Percentiles rank a stretch among this genome's conserved stretches.
phyloP scores from a whole-genome alignment of 1,140 invertebrate genomes.

The Lordiphosa stackelbergi region DNA sequence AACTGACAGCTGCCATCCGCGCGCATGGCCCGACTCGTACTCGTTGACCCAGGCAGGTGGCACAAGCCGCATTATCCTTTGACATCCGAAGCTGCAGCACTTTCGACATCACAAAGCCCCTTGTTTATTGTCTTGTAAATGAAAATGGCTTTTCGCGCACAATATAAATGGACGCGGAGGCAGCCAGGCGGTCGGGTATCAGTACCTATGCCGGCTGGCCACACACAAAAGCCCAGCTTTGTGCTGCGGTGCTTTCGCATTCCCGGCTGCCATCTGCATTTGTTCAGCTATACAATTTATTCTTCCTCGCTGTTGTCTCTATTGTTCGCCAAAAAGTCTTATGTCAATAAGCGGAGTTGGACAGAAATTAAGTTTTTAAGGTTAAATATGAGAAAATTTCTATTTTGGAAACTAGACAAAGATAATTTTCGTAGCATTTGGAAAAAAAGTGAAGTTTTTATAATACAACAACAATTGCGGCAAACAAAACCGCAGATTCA shows the following conservation, averaged over 20 bases:
- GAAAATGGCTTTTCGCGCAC: conserved; percentile 65
- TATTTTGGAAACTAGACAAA: background rate
- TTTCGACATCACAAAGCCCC: conserved; percentile 32
- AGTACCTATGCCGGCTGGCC: conserved; percentile 5
- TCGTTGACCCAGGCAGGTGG: no score
- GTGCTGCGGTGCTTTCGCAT: background rate
- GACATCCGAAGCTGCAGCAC: conserved; percentile 7
- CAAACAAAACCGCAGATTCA: no score
- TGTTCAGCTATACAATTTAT: background rate
- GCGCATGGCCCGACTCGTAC: no score
- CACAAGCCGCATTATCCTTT: conserved; percentile 29
- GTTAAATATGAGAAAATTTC: conserved; percentile 21
- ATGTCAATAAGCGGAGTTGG: conserved; percentile 36
- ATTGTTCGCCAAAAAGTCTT: conserved; percentile 28
- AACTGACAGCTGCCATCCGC: conserved; percentile 6
- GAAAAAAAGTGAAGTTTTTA: no score
- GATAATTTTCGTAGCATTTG: background rate
- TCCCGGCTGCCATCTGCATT: conserved; percentile 8
- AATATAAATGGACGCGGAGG: conserved; percentile 18
- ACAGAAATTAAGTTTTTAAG: conserved; percentile 26
- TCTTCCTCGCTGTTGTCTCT: conserved; percentile 21
- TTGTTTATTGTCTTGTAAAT: conserved; percentile 63
- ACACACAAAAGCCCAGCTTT: conserved; percentile 12
- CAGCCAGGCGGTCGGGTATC: background rate
- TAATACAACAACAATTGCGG: no score